These are phyloP conservation scores for Actinostola sp. DNA, from an alignment of 92 coral and sea anemone species.

Conservation along the genomic window DNA sequence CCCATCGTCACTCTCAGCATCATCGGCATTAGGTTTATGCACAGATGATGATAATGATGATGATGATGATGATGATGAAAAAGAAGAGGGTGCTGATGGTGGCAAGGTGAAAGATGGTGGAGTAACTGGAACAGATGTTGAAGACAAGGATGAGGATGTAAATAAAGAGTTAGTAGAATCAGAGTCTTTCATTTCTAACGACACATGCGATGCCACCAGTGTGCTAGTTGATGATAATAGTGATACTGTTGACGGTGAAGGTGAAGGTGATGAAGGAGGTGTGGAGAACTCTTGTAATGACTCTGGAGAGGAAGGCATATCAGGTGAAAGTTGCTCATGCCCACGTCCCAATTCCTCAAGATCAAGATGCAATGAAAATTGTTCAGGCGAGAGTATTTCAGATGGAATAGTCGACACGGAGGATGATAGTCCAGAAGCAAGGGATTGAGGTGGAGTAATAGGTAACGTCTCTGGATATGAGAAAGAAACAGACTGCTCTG, in stretches of 20 bases:
- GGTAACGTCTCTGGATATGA: slow-evolving; percentile 1
- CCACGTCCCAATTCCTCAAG: not conserved
- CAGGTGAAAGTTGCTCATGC: slow-evolving; percentile 3
- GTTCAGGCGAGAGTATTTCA: not conserved
- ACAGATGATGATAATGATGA: not conserved
- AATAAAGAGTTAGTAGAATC: not conserved
- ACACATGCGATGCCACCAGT: slow-evolving; percentile 24
- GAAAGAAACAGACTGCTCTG: slow-evolving; percentile 25
- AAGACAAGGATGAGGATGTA: slow-evolving; percentile 16
- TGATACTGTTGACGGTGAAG: slow-evolving; percentile 1
- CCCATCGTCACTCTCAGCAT: slow-evolving; percentile 18
- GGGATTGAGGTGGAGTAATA: slow-evolving; percentile 29
- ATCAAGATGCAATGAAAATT: slow-evolving; percentile 12
- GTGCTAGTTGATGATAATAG: slow-evolving; percentile 22
- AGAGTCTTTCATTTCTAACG: slow-evolving; percentile 13
- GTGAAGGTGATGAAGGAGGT: slow-evolving; percentile 4
- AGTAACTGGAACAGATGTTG: slow-evolving; percentile 10
- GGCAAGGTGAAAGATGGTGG: slow-evolving; percentile 15
- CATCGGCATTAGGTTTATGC: not conserved
- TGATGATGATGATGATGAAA: slow-evolving; percentile 13
- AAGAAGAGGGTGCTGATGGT: slow-evolving; percentile 2
- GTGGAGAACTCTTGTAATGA: slow-evolving; percentile 10
- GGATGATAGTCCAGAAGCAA: slow-evolving; percentile 21
- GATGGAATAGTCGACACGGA: slow-evolving; percentile 27
- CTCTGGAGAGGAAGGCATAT: slow-evolving; percentile 12